Base-by-base conservation (phyloP, 1,140 invertebrate species). In the Pachypeltis micranthus region DNA sequence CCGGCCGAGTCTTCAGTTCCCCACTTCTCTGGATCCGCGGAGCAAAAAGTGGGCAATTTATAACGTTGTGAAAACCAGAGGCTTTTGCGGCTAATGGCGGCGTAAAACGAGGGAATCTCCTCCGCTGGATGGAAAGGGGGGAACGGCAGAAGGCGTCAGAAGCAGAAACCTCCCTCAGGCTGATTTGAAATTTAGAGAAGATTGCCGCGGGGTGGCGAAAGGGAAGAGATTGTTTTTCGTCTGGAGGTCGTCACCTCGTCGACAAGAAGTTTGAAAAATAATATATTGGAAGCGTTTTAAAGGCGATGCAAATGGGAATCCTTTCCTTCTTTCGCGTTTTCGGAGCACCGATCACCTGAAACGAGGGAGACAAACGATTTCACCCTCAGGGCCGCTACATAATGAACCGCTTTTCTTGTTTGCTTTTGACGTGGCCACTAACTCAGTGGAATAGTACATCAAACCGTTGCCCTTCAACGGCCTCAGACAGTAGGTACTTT, bases 61-160 rank as follows among this genome's bases (percentile, higher is more conserved):
- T 51, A 51, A 51, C 23, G 47, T 51, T 51, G 12, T 21, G 19
- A 51, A 51, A 51, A 51, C 47, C 19, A 4, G 47, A 51, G 19
- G 47, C 7, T 51, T 51, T 51, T 51, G 47, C 47, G 47, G 47
- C 47, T 51, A 51, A 51, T 51, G 47, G 47, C 47, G 47, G 47
- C 47, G 23, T 51, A 51, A 51, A 51, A 51, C 47, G 47, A 21
- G 47, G 19, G 12, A 4, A 4, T 51, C 47, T n/a, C n/a, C n/a
- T n/a, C n/a, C n/a, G n/a, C n/a, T n/a, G n/a, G n/a, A n/a, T n/a
- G n/a, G n/a, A n/a, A n/a, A n/a, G n/a, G n/a, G n/a, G n/a, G n/a
- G n/a, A 21, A 21, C 47, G n/a, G n/a, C 34, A 39, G 47, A 51
- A 51, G 10, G 47, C 47, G 47, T 51, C 47, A 51, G 21, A 21